Conservation (phyloP, 1,140 invertebrate species). For the Luehdorfia chinensis region DNA sequence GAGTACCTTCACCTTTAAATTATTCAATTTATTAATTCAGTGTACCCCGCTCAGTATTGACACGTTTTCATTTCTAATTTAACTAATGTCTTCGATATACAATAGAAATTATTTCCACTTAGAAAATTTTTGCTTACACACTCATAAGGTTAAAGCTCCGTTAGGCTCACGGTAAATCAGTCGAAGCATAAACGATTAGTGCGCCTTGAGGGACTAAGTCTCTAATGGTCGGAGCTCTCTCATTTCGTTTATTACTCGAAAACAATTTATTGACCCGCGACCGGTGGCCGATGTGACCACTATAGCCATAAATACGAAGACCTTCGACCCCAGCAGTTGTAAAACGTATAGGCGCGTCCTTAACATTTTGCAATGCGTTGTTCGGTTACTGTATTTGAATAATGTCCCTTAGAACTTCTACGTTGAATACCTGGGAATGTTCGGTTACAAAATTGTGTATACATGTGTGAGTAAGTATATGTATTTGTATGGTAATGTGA, state of each 20-base stretch:
- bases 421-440: neutral
- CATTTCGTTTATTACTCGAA: constrained; percentile 12
- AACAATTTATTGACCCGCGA: constrained; percentile 10
- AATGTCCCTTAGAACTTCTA: neutral
- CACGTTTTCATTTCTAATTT: no score
- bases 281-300: constrained; percentile 4
- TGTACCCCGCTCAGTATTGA: no score
- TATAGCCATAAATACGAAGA: constrained; percentile 5
- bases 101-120: neutral
- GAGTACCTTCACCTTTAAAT: no score
- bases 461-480: no score
- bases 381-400: neutral
- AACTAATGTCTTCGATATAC: no score
- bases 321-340: constrained; percentile 1
- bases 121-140: neutral
- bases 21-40: no score
- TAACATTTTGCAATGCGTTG: neutral
- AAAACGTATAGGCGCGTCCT: constrained; percentile 7
- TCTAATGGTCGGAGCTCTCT: neutral
- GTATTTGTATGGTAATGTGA: no score
- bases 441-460: no score
- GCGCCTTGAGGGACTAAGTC: neutral
- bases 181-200: neutral
- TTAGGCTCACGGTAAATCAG: constrained; percentile 2
- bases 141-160: constrained; percentile 1